These are phyloP conservation scores for Sarotherodon lohbergeri DNA, from an alignment of 2,113 vertebrate genomes.

Conservation along the genomic window DNA sequence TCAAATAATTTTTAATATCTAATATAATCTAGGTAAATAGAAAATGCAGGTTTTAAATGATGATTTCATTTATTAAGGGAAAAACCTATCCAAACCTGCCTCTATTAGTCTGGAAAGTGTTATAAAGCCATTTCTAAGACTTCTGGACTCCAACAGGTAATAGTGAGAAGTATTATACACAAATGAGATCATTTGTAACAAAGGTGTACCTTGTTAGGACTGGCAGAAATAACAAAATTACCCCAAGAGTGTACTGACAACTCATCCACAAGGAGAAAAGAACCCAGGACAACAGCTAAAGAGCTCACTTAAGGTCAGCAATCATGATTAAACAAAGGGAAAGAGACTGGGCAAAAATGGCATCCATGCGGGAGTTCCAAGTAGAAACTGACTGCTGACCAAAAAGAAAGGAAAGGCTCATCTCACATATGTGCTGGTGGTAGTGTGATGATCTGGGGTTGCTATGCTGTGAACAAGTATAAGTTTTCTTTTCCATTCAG, in stretches of 20 bases:
- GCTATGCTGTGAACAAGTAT: background rate
- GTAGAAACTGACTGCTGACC: background rate
- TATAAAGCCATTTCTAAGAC: background rate
- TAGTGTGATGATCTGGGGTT: background rate
- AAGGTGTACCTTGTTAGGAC: background rate
- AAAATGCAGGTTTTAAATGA: background rate
- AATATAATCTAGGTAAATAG: fast-evolving
- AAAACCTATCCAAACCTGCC: background rate
- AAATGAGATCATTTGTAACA: background rate
- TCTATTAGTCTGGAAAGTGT: background rate
- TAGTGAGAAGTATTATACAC: background rate
- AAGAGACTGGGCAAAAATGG: background rate
- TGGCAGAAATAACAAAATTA: background rate
- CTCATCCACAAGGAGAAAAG: background rate
- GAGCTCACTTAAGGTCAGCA: background rate
- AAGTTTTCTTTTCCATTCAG: background rate
- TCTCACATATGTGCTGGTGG: background rate
- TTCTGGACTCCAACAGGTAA: background rate
- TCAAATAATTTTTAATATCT: background rate
- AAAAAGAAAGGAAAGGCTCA: background rate
- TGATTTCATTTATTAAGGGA: fast-evolving
- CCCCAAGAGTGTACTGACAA: background rate
- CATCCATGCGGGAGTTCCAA: fast-evolving
- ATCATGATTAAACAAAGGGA: fast-evolving
- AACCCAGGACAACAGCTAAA: background rate